These are phyloP conservation scores for Formicarius rufipectus DNA, from an alignment of 2,113 vertebrate species.

Conservation along the genomic window DNA sequence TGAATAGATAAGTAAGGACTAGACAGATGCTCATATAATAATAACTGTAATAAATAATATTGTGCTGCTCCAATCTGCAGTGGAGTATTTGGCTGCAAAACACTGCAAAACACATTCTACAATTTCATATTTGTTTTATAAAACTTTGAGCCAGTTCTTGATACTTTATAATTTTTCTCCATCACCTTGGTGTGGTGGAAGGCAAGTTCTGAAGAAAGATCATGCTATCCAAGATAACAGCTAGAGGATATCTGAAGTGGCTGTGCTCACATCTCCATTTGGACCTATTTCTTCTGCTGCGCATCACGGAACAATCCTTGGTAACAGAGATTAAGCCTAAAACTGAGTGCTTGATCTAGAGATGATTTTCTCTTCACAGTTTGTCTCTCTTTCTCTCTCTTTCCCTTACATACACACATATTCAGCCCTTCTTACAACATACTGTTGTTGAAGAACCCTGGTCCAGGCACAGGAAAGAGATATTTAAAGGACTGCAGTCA, in stretches of 20 bases:
- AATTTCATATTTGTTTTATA: neutral
- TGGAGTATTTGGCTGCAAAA: neutral
- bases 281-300: neutral
- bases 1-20: neutral
- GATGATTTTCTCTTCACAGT: neutral
- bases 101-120: neutral
- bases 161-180: neutral
- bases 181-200: neutral
- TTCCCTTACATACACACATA: rapidly evolving
- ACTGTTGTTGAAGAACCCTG: neutral
- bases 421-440: neutral
- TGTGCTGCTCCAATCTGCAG: neutral
- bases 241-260: neutral
- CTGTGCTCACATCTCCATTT: neutral
- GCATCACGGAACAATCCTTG: neutral
- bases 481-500: neutral
- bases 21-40: neutral
- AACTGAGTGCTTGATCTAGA: neutral
- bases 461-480: neutral
- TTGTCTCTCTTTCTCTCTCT: neutral
- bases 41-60: neutral
- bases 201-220: neutral
- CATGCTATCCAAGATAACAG: rapidly evolving
- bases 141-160: neutral
- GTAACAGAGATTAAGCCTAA: neutral